Evolutionary conservation across 2,888 invertebrate species (phyloP), one percentile per base, ranked within the genome.

Genomic region (Cynaeus angustus): DNA sequence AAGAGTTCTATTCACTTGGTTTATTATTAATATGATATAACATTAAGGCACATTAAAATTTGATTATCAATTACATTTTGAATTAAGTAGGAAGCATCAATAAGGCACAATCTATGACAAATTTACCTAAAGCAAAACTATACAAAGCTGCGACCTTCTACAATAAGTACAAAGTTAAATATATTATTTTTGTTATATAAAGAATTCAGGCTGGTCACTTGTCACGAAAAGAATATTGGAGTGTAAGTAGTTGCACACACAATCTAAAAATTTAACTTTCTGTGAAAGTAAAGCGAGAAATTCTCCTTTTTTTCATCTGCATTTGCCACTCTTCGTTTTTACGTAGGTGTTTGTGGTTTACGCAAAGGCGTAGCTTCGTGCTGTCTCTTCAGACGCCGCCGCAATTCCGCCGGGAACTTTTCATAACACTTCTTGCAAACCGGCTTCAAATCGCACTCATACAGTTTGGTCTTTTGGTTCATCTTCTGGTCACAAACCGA

Each of bases 351-450:
- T 33, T 67, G 67, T 10, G 85, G 81, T 58, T 84, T 70, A 50
- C 80, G 78, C 80, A 88, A 87, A 74, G 91, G 90, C 43, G 93
- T 91, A 81, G 93, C 91, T 82, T 95, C 92, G 81, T 95, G 95
- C 77, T 96, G 95, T 75, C 95, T 92, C 74, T 96, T 92, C 84
- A 99, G 89, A 12, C 99, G 91, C 74, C 96, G 94, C 68, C 97
- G 92, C 79, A 99, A 87, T 86, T 99, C 99, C 37, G 90, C 89
- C 0, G 99, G 99, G 86, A 99, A 96, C 82, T 92, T 93, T 81
- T 99, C 99, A 85, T 98, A 99, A 86, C 99, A 99, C 80, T 96
- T 95, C 86, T 99, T 98, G 87, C 99, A 99, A 8, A 96, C 97
- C 30, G 99, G 99, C 82, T 97, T 96, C 86, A 98, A 91, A 87